Evolutionary conservation across 92 coral and sea anemone species (phyloP), one percentile per base, ranked within the genome.

Genomic region (Umimayanthus kanabou): DNA sequence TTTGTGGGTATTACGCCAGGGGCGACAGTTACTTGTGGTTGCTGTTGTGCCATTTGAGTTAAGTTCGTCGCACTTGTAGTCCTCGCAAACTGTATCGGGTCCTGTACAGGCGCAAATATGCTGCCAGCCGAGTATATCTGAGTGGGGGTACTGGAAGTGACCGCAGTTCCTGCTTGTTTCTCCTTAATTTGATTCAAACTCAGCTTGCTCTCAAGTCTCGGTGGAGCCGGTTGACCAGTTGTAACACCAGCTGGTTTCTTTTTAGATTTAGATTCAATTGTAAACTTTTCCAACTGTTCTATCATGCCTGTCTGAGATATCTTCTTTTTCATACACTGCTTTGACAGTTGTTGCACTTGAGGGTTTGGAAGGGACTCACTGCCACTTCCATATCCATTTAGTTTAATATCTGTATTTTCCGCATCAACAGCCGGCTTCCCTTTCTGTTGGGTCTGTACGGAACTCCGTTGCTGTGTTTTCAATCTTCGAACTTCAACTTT

Each of bases 111-210:
- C 4, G 33, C 87, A 83, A 83, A 83, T 33, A 83, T 70, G 45
- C 33, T 26, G n/a, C 58, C 11, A 16, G 45, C 78, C 26, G 77
- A 50, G 49, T 67, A 83, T 57, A 83, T 71, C 78, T 70, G 87
- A 9, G 66, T 83, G 45, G 90, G 83, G 73, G 87, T 87, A 77
- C 90, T 87, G 77, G 45, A 64, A 43, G 81, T 85, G 29, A 67
- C 58, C 39, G 47, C 80, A 30, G 82, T 85, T 55, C 83, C 77
- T 3, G 87, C 82, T 22, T 95, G 98, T 42, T 94, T 93, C 88
- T 91, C 96, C 64, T 95, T 95, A 69, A 95, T 93, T 89, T 95
- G 98, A 79, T 95, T 95, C 30, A 95, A 79, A 87, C 98, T 95
- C 88, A 95, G 50, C 72, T 95, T 95, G 6, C 90, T 58, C 53